Conservation (phyloP, 2,797 vertebrate species). For the Trachops cirrhosus region DNA sequence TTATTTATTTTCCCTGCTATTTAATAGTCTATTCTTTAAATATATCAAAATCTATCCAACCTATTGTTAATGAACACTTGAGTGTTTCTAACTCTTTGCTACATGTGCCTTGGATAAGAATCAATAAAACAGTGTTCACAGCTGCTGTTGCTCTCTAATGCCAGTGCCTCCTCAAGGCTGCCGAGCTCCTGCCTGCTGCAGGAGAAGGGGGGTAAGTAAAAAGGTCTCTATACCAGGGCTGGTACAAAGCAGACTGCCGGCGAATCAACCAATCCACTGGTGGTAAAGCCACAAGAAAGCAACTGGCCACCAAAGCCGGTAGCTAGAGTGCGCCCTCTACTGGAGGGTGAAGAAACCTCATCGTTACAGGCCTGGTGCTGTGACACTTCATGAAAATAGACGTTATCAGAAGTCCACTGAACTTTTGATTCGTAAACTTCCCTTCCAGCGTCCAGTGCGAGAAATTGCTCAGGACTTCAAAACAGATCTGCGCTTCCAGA, state of each 20-base stretch:
- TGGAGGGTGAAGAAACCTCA: neutral
- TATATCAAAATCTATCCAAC: neutral
- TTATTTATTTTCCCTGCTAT: neutral
- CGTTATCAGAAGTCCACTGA: too few relatives aligned
- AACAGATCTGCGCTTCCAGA: conserved; percentile 90
- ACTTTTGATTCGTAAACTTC: too few relatives aligned
- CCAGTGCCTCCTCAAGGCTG: neutral
- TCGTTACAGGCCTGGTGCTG: too few relatives aligned
- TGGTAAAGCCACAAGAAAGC: neutral
- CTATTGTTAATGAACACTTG: neutral
- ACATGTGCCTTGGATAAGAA: neutral
- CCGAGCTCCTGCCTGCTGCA: neutral
- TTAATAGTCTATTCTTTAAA: neutral
- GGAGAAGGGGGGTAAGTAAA: neutral
- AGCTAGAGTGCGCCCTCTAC: neutral
- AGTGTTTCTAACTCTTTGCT: neutral
- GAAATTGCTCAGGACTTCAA: conserved; percentile 68
- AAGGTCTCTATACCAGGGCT: neutral
- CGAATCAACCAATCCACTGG: neutral
- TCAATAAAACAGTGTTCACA: neutral
- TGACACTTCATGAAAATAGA: too few relatives aligned
- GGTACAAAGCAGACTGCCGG: neutral
- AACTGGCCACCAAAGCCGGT: neutral
- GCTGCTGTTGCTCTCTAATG: neutral
- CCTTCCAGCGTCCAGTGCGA: neutral